phyloP scores from a whole-genome alignment of 2,888 invertebrate genomes.

The Noctua janthina region DNA sequence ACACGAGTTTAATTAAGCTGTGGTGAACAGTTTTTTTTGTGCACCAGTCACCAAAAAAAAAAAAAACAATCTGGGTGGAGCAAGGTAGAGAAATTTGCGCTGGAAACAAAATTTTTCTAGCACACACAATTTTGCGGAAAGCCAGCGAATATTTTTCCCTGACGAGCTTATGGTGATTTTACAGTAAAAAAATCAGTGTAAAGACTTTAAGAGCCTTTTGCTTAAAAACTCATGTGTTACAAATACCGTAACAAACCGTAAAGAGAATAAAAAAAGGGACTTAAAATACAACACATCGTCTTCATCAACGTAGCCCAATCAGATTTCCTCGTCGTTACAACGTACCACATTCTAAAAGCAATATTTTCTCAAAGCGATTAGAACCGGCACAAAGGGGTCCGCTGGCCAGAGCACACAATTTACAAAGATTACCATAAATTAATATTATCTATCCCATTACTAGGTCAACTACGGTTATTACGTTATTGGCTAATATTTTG shows the following conservation, averaged over 20 bases:
- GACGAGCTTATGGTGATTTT: neutral
- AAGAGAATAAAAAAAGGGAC: neutral
- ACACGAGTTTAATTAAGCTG: neutral
- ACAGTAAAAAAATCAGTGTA: neutral
- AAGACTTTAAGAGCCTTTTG: neutral
- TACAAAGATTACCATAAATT: conserved; percentile 64
- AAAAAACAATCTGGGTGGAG: neutral
- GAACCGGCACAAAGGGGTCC: conserved; percentile 23
- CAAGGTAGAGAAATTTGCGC: neutral
- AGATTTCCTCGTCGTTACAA: conserved; percentile 1
- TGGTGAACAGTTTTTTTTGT: neutral
- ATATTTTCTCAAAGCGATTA: conserved; percentile 38
- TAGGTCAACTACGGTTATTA: conserved; percentile 31
- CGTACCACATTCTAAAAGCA: conserved; percentile 15
- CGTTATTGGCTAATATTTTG: conserved; percentile 48
- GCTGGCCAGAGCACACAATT: conserved; percentile 43
- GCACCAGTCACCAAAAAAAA: too few species aligned
- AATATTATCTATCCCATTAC: conserved; percentile 43
- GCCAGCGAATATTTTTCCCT: neutral
- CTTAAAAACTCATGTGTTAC: neutral
- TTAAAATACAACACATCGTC: neutral
- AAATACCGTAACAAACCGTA: neutral
- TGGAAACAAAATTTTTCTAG: conserved; percentile 3
- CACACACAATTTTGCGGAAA: neutral
- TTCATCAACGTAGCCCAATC: neutral